Conservation (phyloP, 2,888 invertebrate genomes). For the Metopia argyrocephala region DNA sequence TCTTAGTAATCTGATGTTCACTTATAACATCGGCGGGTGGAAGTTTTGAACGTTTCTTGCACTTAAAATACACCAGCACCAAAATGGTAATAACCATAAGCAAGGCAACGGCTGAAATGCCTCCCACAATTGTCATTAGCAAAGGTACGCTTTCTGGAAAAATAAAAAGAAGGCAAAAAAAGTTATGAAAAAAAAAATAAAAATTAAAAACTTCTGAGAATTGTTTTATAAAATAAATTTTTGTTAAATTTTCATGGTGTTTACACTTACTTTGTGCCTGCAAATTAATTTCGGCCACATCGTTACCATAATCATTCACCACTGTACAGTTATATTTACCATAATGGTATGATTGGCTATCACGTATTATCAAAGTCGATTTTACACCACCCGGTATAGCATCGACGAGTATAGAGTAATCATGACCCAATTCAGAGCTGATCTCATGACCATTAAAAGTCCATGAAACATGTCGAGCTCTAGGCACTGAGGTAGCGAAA, state of each 20-base stretch:
- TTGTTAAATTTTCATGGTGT: too few relatives aligned
- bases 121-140: constrained; percentile 89
- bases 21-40: constrained; percentile 78
- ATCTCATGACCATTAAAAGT: constrained; percentile 91
- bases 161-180: too few relatives aligned
- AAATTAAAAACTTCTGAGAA: too few relatives aligned
- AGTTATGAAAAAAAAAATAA: too few relatives aligned
- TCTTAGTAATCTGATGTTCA: constrained; percentile 79
- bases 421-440: constrained; percentile 85
- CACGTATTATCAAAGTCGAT: constrained; percentile 92
- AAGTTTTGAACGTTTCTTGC: constrained; percentile 76
- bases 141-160: constrained; percentile 87
- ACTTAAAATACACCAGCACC: constrained; percentile 87
- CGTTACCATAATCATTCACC: constrained; percentile 92
- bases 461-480: constrained; percentile 93
- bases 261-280: constrained; percentile 90
- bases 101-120: constrained; percentile 88
- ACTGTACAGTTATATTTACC: constrained; percentile 97
- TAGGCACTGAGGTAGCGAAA: constrained; percentile 92
- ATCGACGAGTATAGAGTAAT: constrained; percentile 87
- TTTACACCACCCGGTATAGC: constrained; percentile 88
- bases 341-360: constrained; percentile 92
- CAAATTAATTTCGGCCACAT: constrained; percentile 89
- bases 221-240: neutral
- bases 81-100: constrained; percentile 90